Conservation (phyloP, 2,113 vertebrate species). For the Tyto alba region DNA sequence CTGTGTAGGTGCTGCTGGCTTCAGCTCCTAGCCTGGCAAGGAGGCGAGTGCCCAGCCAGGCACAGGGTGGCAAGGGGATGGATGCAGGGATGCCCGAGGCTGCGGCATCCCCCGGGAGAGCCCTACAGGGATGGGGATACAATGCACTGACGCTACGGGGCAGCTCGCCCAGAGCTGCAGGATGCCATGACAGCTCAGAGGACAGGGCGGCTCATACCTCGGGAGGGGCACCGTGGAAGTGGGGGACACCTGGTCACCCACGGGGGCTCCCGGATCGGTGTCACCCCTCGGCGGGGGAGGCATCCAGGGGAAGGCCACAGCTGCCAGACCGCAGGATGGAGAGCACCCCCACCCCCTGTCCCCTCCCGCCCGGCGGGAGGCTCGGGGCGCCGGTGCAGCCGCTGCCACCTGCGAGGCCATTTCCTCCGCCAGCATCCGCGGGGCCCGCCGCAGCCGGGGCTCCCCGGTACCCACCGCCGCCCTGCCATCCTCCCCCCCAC, state of each 20-base stretch:
- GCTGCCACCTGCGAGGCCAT: conserved; percentile 21
- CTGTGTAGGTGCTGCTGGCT: neutral
- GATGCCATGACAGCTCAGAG: neutral
- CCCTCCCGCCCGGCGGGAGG: neutral
- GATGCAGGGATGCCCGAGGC: neutral
- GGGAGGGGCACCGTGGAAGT: neutral
- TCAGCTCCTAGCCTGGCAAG: neutral
- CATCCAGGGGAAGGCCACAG: neutral
- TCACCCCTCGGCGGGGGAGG: neutral
- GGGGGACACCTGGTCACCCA: neutral
- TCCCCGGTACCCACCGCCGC: neutral
- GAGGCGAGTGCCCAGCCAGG: neutral
- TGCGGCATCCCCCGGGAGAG: neutral
- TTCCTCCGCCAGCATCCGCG: neutral
- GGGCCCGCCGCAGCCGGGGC: neutral
- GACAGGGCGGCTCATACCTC: neutral
- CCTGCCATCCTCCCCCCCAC: too few species aligned
- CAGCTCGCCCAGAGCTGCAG: neutral
- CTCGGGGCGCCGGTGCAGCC: neutral
- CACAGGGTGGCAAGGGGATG: rapidly evolving
- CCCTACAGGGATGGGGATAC: neutral
- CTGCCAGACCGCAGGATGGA: neutral
- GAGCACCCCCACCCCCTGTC: too few species aligned
- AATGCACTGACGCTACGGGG: neutral
- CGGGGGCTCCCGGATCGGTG: neutral